Conservation (phyloP, 2,888 invertebrate species). For the Diarsia dahlii region DNA sequence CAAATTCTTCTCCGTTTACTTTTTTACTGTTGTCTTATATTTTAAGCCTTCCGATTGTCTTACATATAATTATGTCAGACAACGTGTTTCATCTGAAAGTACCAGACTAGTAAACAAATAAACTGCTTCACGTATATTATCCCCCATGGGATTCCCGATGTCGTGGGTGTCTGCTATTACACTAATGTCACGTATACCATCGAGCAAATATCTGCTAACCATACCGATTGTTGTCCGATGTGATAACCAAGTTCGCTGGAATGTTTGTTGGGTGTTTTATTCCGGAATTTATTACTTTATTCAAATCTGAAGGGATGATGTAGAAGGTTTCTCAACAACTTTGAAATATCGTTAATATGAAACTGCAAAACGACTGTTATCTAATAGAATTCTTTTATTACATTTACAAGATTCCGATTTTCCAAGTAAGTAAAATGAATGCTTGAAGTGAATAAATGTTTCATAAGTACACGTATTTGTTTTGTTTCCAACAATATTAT, state of each 20-base stretch:
- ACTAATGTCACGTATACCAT: conserved; percentile 53
- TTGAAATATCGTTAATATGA: not conserved
- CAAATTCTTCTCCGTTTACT: not conserved
- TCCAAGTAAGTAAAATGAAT: not conserved
- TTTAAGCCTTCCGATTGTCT: not conserved
- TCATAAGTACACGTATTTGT: not conserved
- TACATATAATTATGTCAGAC: conserved; percentile 2
- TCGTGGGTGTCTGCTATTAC: conserved; percentile 24
- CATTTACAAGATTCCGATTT: not conserved
- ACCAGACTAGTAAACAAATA: conserved; percentile 40
- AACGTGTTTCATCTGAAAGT: conserved; percentile 17
- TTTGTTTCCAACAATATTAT: not conserved
- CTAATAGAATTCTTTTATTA: not conserved
- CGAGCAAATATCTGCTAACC: conserved; percentile 28
- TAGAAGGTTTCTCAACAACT: too few species aligned
- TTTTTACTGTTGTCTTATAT: not conserved
- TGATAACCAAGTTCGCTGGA: not conserved
- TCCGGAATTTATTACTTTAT: not conserved
- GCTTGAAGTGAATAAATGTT: not conserved
- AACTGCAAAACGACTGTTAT: not conserved
- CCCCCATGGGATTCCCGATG: conserved; percentile 51
- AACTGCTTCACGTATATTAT: conserved; percentile 29
- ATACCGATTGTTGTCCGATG: conserved; percentile 23
- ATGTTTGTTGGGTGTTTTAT: not conserved
- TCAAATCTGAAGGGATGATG: not conserved